phyloP scores from a whole-genome alignment of 2,113 vertebrate species.

The Strigops habroptila region DNA sequence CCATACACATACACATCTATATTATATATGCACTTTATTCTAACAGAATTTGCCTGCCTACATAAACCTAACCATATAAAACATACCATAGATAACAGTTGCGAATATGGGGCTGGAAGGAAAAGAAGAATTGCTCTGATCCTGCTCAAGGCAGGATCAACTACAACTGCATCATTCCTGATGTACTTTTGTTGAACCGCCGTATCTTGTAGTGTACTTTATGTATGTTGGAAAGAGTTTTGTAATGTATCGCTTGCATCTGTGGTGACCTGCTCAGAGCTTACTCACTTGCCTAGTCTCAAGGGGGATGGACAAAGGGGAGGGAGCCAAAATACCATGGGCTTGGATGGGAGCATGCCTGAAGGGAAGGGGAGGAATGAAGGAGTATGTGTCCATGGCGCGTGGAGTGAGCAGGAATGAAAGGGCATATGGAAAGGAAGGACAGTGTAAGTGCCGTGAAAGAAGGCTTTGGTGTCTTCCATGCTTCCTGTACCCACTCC shows the following conservation, averaged over 20 bases:
- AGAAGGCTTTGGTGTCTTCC: neutral
- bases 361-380: neutral
- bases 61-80: neutral
- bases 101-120: neutral
- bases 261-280: neutral
- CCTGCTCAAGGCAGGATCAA: neutral
- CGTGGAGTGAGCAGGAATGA: neutral
- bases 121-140: neutral
- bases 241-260: neutral
- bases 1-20: too few relatives aligned
- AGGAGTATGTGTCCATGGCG: neutral
- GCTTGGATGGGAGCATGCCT: neutral
- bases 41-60: neutral
- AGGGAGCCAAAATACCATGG: neutral
- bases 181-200: neutral
- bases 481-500: neutral
- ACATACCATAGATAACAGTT: neutral
- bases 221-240: neutral
- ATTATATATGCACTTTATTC: neutral
- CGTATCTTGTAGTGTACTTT: neutral
- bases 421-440: neutral
- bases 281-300: neutral
- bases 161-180: neutral
- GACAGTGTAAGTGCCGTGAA: fast-evolving
- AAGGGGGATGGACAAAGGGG: neutral